These are phyloP conservation scores for Dipodomys merriami DNA, from an alignment of 2,113 vertebrate species.

Conservation along the genomic window DNA sequence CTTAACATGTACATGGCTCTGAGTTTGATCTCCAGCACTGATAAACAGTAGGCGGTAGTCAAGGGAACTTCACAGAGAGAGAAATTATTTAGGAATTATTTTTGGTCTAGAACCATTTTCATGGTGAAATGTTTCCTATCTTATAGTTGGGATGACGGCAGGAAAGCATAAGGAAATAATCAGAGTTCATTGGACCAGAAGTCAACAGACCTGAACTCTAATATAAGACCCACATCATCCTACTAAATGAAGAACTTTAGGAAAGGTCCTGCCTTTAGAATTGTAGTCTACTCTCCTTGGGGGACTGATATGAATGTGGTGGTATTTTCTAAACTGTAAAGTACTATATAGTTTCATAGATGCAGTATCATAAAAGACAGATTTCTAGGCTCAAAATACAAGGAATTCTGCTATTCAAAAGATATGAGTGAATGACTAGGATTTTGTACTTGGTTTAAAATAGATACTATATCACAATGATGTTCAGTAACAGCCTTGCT, in stretches of 20 bases:
- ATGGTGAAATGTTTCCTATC: not conserved
- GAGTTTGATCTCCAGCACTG: not conserved
- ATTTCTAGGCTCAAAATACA: not conserved
- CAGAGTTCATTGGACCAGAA: rapidly evolving
- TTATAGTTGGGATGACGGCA: not conserved
- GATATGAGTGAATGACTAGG: not conserved
- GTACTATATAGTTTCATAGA: not conserved
- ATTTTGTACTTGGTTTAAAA: slow-evolving; percentile 9
- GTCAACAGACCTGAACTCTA: not conserved
- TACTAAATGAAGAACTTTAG: not conserved
- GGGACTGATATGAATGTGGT: not conserved
- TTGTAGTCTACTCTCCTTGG: not conserved
- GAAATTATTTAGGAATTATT: not conserved
- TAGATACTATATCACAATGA: slow-evolving; percentile 22
- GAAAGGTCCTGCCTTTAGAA: not conserved
- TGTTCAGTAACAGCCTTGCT: not conserved
- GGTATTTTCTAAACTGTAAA: not conserved
- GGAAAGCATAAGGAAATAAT: not conserved
- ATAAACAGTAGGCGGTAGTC: not conserved
- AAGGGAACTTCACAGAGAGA: not conserved
- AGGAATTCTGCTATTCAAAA: not conserved
- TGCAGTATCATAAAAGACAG: not conserved
- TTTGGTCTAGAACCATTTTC: not conserved
- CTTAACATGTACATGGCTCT: not conserved
- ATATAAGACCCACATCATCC: not conserved